A percentile compares a stretch with the other conserved stretches of the same genome.
phyloP scores from a whole-genome alignment of 2,888 invertebrate species.

The Tinea pellionella region DNA sequence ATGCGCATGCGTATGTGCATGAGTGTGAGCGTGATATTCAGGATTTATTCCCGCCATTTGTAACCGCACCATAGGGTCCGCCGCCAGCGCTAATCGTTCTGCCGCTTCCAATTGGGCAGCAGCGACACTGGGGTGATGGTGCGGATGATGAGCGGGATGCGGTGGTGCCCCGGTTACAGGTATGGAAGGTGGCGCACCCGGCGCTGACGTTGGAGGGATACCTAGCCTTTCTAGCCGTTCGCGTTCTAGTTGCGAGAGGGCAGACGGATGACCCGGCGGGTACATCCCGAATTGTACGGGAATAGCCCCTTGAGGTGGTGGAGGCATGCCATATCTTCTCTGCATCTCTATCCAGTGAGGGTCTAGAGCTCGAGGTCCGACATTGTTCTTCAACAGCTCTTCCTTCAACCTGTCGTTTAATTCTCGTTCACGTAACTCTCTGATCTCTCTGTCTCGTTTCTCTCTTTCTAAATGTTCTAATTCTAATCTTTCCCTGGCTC shows the following conservation, averaged over 20 bases:
- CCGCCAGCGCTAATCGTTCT: slow-evolving; percentile 84
- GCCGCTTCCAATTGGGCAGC: slow-evolving; percentile 78
- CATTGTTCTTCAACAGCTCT: slow-evolving; percentile 82
- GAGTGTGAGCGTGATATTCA: slow-evolving; percentile 93
- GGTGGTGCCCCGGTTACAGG: slow-evolving; percentile 66
- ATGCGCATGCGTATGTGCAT: slow-evolving; percentile 92
- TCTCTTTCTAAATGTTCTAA: slow-evolving; percentile 77
- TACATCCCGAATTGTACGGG: slow-evolving; percentile 80
- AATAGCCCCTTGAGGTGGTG: slow-evolving; percentile 73
- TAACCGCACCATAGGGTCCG: slow-evolving; percentile 92
- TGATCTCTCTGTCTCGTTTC: slow-evolving; percentile 79
- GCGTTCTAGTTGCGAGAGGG: slow-evolving; percentile 85
- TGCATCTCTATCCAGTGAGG: slow-evolving; percentile 93
- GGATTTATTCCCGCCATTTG: slow-evolving; percentile 93
- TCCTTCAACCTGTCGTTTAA: slow-evolving; percentile 88
- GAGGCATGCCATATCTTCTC: slow-evolving; percentile 76
- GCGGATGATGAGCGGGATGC: slow-evolving; percentile 70
- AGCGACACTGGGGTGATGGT: slow-evolving; percentile 49
- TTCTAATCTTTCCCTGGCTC: slow-evolving; percentile 70
- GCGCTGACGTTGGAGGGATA: slow-evolving; percentile 72
- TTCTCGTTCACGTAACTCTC: slow-evolving; percentile 83
- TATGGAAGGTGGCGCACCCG: slow-evolving; percentile 57
- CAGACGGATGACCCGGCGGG: slow-evolving; percentile 76
- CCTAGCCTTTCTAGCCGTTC: slow-evolving; percentile 88
- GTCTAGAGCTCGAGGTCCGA: slow-evolving; percentile 75